A percentile compares a stretch with the other conserved stretches of the same genome.
Evolutionary conservation across 2,888 invertebrate genomes (phyloP).

Genomic region (Lasioglossum malachurum): DNA sequence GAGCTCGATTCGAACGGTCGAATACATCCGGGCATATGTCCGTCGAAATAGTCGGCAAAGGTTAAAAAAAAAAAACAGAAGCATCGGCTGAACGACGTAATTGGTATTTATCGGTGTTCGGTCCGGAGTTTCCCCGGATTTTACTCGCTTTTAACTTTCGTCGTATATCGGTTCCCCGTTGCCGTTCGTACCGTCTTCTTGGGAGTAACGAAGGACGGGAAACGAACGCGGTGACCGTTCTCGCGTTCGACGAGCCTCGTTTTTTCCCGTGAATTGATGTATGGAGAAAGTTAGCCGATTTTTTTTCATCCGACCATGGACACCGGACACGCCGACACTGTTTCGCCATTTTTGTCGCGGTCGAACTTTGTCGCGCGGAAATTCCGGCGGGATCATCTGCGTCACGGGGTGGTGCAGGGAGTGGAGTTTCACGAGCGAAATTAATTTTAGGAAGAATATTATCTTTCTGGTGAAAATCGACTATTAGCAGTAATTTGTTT

Average conservation of each 20-base stretch:
- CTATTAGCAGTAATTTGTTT: neutral
- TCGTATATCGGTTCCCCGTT: neutral
- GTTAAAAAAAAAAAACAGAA: conserved; percentile 20
- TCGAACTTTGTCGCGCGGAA: neutral
- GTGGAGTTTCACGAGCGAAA: neutral
- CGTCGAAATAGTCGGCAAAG: conserved; percentile 37
- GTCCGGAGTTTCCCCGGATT: conserved; percentile 12
- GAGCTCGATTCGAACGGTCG: neutral
- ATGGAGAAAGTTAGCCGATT: conserved; percentile 8
- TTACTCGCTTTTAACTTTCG: conserved; percentile 34
- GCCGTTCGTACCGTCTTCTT: neutral
- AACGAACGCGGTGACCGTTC: neutral
- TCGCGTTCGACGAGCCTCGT: neutral
- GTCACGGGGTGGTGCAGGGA: neutral
- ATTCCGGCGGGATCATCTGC: neutral
- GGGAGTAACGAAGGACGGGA: conserved; percentile 3
- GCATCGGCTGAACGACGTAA: conserved; percentile 46
- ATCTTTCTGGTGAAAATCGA: neutral
- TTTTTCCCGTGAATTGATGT: neutral
- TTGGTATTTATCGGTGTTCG: conserved; percentile 63
- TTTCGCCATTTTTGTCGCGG: conserved; percentile 14
- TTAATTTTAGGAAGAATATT: neutral
- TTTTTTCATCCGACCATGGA: neutral
- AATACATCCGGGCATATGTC: neutral
- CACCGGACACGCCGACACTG: neutral